Conservation (phyloP, 1,140 invertebrate genomes). For the Zophobas morio region DNA sequence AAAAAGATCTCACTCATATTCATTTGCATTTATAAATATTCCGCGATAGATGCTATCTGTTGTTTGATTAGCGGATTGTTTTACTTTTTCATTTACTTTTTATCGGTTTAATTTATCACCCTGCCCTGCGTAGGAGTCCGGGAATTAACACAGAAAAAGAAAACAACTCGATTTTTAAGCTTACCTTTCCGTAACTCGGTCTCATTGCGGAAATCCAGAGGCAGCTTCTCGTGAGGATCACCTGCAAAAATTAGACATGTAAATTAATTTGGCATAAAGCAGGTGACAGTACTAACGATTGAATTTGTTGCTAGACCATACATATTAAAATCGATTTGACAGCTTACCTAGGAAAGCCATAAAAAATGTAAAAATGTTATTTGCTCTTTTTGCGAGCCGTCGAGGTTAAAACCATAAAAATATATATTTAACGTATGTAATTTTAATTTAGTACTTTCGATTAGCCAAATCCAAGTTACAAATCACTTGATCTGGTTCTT, state of each 20-base stretch:
- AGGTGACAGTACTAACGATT: conserved; percentile 13
- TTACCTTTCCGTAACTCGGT: conserved; percentile 56
- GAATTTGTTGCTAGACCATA: neutral
- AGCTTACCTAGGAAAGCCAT: neutral
- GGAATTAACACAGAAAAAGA: conserved; percentile 21
- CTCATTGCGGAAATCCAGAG: conserved; percentile 56
- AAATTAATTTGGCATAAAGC: conserved; percentile 16
- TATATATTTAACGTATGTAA: too few species aligned
- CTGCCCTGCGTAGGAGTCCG: conserved; percentile 23
- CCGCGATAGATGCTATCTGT: conserved; percentile 60
- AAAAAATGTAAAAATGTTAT: too few species aligned
- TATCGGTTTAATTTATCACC: conserved; percentile 52
- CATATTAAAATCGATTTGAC: neutral
- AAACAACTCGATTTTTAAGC: conserved; percentile 44
- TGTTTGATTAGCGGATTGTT: conserved; percentile 63
- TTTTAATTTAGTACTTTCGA: too few species aligned
- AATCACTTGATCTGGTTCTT: too few species aligned
- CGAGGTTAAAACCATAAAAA: too few species aligned
- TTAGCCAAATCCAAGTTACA: too few species aligned
- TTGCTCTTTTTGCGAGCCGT: too few species aligned
- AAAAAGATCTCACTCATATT: conserved; percentile 58
- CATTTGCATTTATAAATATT: conserved; percentile 62
- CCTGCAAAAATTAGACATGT: conserved; percentile 53
- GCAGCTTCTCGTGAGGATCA: conserved; percentile 59
- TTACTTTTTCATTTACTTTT: conserved; percentile 56